A percentile compares a stretch with the other conserved stretches of the same genome.
Evolutionary conservation across 2,888 invertebrate genomes (phyloP).

Genomic region (Eupithecia pulchellata): DNA sequence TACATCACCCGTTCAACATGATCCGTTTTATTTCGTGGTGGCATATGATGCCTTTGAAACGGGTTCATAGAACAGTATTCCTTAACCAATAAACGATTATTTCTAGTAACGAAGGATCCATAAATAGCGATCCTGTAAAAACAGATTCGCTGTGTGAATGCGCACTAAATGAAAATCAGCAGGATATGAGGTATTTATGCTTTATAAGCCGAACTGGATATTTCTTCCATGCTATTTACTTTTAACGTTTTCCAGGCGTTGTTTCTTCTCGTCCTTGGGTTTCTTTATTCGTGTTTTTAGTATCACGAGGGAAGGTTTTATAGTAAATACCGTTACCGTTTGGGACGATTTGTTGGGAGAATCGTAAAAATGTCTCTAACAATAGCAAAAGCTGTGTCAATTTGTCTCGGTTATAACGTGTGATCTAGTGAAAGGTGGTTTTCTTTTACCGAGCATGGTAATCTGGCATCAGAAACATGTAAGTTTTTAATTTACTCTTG

Average conservation of each 20-base stretch:
- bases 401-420: not conserved
- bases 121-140: no score
- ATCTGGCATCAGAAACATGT: not conserved
- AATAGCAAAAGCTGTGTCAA: conserved; percentile 6
- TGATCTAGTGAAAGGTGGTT: not conserved
- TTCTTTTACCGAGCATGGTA: not conserved
- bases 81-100: no score
- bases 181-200: not conserved
- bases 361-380: conserved; percentile 26
- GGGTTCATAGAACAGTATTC: no score
- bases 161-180: no score
- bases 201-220: not conserved
- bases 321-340: conserved; percentile 27
- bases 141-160: no score
- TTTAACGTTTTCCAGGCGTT: conserved; percentile 13
- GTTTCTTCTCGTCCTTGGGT: conserved; percentile 27
- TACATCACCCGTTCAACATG: no score
- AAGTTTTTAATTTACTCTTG: not conserved
- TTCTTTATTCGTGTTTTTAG: conserved; percentile 33
- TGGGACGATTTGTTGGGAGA: conserved; percentile 23
- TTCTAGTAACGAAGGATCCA: no score
- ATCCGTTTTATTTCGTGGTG: no score
- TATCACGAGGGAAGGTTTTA: conserved; percentile 33
- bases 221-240: not conserved
- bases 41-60: no score